A percentile compares a stretch with the other conserved stretches of the same genome.
Conservation (phyloP, 1,140 invertebrate species). For the Pseudomyrmex gracilis region DNA sequence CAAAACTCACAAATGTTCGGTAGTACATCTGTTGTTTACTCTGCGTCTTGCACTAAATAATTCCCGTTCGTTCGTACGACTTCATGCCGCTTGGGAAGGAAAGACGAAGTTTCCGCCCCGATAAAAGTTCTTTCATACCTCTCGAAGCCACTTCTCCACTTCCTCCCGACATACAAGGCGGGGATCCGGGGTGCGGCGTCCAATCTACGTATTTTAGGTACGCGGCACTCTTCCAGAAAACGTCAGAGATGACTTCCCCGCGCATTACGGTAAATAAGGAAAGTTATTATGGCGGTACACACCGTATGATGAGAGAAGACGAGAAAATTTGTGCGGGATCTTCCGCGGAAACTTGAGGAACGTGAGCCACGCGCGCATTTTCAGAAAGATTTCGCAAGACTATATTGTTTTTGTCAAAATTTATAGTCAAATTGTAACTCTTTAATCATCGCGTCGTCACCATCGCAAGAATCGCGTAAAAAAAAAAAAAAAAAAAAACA, state of each 20-base stretch:
- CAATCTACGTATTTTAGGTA: conserved; percentile 62
- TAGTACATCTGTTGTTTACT: conserved; percentile 57
- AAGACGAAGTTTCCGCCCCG: conserved; percentile 49
- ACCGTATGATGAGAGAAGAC: not conserved
- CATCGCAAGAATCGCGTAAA: too few relatives aligned
- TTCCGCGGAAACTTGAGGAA: not conserved
- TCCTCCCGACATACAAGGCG: conserved; percentile 48
- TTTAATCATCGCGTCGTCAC: too few relatives aligned
- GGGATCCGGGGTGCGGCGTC: conserved; percentile 13
- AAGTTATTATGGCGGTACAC: conserved; percentile 41
- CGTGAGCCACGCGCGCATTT: not conserved
- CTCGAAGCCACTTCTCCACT: conserved; percentile 66
- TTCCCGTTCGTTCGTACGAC: conserved; percentile 51
- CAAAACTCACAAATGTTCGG: conserved; percentile 53
- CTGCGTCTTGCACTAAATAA: conserved; percentile 56
- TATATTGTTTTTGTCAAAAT: not conserved
- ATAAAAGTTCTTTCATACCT: conserved; percentile 59
- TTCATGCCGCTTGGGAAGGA: conserved; percentile 37
- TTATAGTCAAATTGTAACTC: too few relatives aligned
- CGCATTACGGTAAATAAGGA: conserved; percentile 41
- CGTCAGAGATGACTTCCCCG: conserved; percentile 50
- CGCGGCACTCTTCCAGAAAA: conserved; percentile 39
- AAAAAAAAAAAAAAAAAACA: too few relatives aligned
- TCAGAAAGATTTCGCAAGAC: not conserved
- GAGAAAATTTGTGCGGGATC: not conserved